Evolutionary conservation across 2,888 invertebrate genomes (phyloP), one percentile per base, ranked within the genome.

Genomic region (Phania funesta): DNA sequence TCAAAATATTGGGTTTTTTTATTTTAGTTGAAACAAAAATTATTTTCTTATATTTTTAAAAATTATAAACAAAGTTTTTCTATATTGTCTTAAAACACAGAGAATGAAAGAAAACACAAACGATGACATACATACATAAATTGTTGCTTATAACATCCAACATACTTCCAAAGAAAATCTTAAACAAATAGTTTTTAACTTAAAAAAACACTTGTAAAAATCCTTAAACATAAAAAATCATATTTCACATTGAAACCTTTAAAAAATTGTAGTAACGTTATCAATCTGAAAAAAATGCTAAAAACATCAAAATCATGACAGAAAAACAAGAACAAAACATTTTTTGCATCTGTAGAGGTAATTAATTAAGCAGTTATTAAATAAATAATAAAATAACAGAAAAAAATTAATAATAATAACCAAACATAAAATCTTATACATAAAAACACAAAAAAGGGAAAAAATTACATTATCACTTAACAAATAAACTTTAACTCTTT

Each of bases 191-290:
- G 29, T 56, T 50, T 65, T 58, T 65, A 58, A 73, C 64, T 29
- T 44, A 7, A 65, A 16, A 29, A 29, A 22, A 24, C 29, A 48
- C 41, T 76, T 75, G 68, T 68, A 80, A 67, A 76, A 83, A 64
- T 65, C 73, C 58, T 65, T 74, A 70, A 77, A 68, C 44, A 64
- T 56, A 58, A 65, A 68, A 58, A 38, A 54, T 70, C 75, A 80
- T 83, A 83, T 83, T 83, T 83, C 83, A 83, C 83, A 83, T 83
- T 83, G 83, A 83, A 83, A 82, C 82, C 74, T 82, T 65, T 82
- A 78, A 75, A 65, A 24, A 71, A 24, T 44, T 56, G 78, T 82
- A 78, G 82, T 60, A 70, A 38, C 46, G 82, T 82, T 82, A 82
- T 78, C 65, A 29, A 29, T n/a, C n/a, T n/a, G 60, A 67, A 18